These are phyloP conservation scores for Clinocottus analis DNA, from an alignment of 2,113 vertebrate genomes.

Conservation along the genomic window DNA sequence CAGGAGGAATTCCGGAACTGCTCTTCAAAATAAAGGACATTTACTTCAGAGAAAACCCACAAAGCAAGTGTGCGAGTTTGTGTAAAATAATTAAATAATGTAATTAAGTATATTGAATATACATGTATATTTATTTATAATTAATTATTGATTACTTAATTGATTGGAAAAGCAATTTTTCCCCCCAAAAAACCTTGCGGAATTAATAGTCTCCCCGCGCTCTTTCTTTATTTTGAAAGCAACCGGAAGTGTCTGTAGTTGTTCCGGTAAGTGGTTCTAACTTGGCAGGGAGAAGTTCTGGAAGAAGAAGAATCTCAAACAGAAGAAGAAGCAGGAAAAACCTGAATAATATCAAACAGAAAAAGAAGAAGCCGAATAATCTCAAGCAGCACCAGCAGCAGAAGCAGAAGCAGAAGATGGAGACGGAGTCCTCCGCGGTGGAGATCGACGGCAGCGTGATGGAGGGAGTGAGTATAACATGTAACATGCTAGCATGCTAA, in stretches of 20 bases:
- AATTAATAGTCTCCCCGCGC: too few species aligned
- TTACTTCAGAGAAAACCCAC: background rate
- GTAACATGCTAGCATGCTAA: constrained; percentile 47
- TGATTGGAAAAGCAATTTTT: background rate
- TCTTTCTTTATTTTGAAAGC: constrained; percentile 33
- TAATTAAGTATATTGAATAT: background rate
- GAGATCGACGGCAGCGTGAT: constrained; percentile 94
- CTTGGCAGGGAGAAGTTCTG: constrained; percentile 2
- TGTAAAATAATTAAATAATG: background rate
- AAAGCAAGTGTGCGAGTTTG: background rate
- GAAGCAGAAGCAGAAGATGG: constrained; percentile 5
- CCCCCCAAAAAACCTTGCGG: too few species aligned
- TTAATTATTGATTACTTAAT: too few species aligned
- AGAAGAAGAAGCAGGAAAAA: background rate
- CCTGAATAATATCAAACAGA: too few species aligned
- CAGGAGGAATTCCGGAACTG: background rate
- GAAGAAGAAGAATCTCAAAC: background rate
- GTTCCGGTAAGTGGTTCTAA: background rate
- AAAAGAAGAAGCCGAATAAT: too few species aligned
- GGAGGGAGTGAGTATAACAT: constrained; percentile 91
- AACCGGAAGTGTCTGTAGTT: background rate
- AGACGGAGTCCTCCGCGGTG: constrained; percentile 79
- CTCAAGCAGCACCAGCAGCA: too few species aligned
- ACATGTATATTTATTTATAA: background rate
- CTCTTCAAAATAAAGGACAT: background rate